Evolutionary conservation across 2,888 invertebrate genomes (phyloP).

Genomic region (Nemurella pictetii): DNA sequence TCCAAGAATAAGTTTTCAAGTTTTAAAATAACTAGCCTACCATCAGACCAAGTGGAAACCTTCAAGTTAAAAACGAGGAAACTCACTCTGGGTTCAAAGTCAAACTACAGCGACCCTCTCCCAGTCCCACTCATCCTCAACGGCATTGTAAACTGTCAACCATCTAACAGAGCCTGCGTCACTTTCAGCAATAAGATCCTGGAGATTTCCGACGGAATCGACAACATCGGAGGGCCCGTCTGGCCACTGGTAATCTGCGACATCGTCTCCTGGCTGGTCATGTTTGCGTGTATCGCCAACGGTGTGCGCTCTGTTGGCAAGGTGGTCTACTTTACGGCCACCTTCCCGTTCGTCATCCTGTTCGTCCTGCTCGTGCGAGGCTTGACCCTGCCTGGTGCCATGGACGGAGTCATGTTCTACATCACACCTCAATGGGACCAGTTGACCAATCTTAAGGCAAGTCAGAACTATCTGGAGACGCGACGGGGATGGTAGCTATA

Average conservation of each 20-base stretch:
- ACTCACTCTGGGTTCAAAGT: too few species aligned
- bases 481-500: too few species aligned
- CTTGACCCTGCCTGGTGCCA: conserved; percentile 78
- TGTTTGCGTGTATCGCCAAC: conserved; percentile 82
- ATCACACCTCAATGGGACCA: conserved; percentile 78
- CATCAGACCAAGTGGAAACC: too few species aligned
- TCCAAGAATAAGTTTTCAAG: too few species aligned
- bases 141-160: too few species aligned
- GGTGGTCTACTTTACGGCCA: conserved; percentile 84
- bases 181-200: conserved; percentile 75
- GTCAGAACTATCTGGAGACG: conserved; percentile 1
- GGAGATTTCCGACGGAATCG: conserved; percentile 72
- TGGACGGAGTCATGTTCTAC: conserved; percentile 74
- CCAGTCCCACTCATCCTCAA: too few species aligned
- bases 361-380: conserved; percentile 73
- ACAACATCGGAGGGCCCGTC: conserved; percentile 74
- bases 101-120: too few species aligned
- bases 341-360: conserved; percentile 78
- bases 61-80: too few species aligned
- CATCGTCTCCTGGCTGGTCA: conserved; percentile 74
- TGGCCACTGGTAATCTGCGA: conserved; percentile 80
- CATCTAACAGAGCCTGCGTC: too few species aligned
- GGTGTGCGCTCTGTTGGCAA: conserved; percentile 88
- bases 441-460: conserved; percentile 66
- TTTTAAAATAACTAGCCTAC: too few species aligned